Evolutionary conservation across 2,797 vertebrate species (phyloP).

Genomic region (Chaetophractus vellerosus): DNA sequence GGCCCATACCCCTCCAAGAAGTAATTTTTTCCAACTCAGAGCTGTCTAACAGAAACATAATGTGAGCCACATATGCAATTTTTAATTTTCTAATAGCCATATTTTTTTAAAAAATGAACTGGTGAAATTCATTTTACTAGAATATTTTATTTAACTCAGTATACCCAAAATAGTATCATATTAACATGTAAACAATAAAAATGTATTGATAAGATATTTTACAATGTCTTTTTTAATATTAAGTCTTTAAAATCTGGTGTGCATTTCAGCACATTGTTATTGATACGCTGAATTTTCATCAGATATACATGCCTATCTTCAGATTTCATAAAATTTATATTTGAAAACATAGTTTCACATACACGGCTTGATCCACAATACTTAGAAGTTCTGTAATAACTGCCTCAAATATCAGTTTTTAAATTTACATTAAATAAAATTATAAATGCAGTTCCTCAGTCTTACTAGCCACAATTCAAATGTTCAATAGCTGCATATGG

Average conservation of each 20-base stretch:
- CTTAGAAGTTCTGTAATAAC: not conserved
- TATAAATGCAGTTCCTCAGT: not conserved
- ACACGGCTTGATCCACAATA: not conserved
- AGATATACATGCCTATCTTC: slow-evolving; percentile 22
- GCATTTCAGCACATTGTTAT: not conserved
- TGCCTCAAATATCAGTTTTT: not conserved
- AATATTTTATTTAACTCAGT: slow-evolving; percentile 8
- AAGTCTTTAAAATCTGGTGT: slow-evolving; percentile 8
- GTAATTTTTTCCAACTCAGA: not conserved
- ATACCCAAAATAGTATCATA: not conserved
- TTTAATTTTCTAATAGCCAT: too few relatives aligned
- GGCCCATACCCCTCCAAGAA: not conserved
- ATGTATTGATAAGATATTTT: not conserved
- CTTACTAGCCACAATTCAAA: not conserved
- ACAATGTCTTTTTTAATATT: not conserved
- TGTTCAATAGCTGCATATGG: not conserved
- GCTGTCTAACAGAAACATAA: not conserved
- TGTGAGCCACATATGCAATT: slow-evolving; percentile 9
- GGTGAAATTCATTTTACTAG: slow-evolving; percentile 36
- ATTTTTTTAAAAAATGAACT: not conserved
- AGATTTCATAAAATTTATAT: slow-evolving; percentile 40
- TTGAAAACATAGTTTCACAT: not conserved
- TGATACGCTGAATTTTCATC: slow-evolving; percentile 53
- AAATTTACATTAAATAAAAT: slow-evolving; percentile 33
- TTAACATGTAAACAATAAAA: not conserved